Base-by-base conservation (phyloP, 2,797 vertebrate genomes). In the Sus cebifrons region DNA sequence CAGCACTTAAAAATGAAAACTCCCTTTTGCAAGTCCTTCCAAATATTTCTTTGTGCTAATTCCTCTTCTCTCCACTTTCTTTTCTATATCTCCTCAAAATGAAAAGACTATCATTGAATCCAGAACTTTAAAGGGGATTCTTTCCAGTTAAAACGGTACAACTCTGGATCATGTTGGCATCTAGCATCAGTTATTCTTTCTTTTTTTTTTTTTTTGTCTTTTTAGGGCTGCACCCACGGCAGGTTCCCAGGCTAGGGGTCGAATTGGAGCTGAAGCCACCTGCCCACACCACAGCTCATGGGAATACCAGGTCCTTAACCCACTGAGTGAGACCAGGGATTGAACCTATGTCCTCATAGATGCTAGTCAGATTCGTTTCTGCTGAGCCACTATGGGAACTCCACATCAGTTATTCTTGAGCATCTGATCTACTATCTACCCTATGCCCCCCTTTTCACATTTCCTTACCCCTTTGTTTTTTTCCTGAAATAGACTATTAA, bases 1-100 rank as follows among this genome's bases (percentile, higher is more conserved):
- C 62, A 79, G 65, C 21, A 44, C 56, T 95, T 93, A 88, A 94
- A 92, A 65, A 40, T 93, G 86, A 94, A 92, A 65, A 40, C 52
- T 58, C 6, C 49, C 68, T 79, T 93, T 87, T 65, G 20, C n/a
- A 74, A 21, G 58, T 85, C 17, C 49, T 91, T 81, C 29, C 81
- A 90, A 17, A 36, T 89, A 78, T 36, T 87, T 68, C 29, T 88
- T 74, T 89, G 62, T 73, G 21, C 89, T 52, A 73, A 20, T 81
- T 91, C 85, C 27, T 91, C 27, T 92, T 86, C 54, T 86, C 44
- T 40, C 54, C 84, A 44, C 49, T 29, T 92, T 82, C 23, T 94
- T 92, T 95, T 87, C 56, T 75, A 6, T 71, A 29, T 70, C 74
- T 44, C 16, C n/a, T 81, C 40, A 92, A 88, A 89, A 52, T 49